Evolutionary conservation across 2,797 vertebrate species (phyloP), one percentile per base, ranked within the genome.

Genomic region (Crocodylus rhombifer): DNA sequence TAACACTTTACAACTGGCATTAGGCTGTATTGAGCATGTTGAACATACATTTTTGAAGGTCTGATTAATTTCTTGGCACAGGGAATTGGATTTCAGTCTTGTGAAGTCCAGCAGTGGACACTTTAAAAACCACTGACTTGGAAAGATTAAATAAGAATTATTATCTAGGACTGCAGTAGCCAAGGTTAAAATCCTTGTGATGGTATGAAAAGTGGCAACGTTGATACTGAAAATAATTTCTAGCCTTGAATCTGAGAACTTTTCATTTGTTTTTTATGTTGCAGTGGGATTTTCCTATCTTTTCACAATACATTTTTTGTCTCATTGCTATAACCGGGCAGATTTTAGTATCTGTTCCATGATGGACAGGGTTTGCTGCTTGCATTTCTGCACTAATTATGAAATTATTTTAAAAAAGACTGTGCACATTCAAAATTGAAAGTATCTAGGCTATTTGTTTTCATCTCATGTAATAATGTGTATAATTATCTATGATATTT

Each of bases 201-300:
- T 67, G 30, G 30, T 67, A 30, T 67, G 64, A 67, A 67, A 26
- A 65, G 28, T 65, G 9, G 26, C 28, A 65, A 65, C 30, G 16
- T 67, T 67, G 16, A 67, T 67, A 67, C 20, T 67, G 23, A 75
- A 64, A 2, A 2, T 4, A 71, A 64, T 7, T 67, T n/a, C 5
- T 62, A 18, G 3, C 28, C 67, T 84, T 91, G 33, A 78, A 77
- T 80, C 30, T 20, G 77, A 85, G 11, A 78, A 17, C 3, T 58
- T 84, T 88, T 61, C 23, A 16, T 81, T 55, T 28, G 14, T 20
- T 88, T 90, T 88, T 60, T 4, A 71, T 84, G 87, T 82, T 62
- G 77, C 23, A 91, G 36, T 64, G 90, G 51, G 33, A 89, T 80
- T 94, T 82, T 85, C 67, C 75, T 81, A 77, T 8, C 81, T 82